Conservation (phyloP, 2,888 invertebrate species). For the Euproctis similis region DNA sequence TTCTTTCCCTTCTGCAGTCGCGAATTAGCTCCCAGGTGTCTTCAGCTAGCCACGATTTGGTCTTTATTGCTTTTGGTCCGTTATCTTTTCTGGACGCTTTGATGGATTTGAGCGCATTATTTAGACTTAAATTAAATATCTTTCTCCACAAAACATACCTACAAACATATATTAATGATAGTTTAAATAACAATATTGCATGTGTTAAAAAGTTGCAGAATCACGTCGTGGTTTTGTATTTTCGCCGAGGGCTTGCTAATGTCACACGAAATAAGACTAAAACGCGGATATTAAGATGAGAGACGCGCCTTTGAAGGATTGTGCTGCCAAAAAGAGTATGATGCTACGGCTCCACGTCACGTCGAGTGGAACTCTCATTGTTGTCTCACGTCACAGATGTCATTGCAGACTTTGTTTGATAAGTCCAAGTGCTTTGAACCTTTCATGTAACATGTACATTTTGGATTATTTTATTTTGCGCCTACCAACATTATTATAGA, state of each 20-base stretch:
- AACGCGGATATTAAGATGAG: constrained; percentile 70
- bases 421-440: constrained; percentile 16
- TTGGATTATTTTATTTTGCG: constrained; percentile 2
- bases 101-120: no score
- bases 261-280: constrained; percentile 69
- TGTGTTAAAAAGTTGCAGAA: constrained; percentile 17
- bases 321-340: constrained; percentile 53
- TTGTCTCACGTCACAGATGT: constrained; percentile 15
- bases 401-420: constrained; percentile 18
- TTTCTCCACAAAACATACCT: no score
- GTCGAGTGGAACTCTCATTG: constrained; percentile 23
- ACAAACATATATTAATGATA: no score
- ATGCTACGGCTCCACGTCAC: constrained; percentile 48
- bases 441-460: constrained; percentile 7
- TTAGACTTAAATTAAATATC: no score
- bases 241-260: constrained; percentile 45
- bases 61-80: no score
- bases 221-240: constrained; percentile 32
- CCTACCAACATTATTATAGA: no score
- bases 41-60: no score
- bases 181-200: no score
- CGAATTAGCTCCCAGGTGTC: no score
- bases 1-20: no score
- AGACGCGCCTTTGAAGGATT: constrained; percentile 61
- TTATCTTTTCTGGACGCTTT: no score